Evolutionary conservation across 2,888 invertebrate species (phyloP), one percentile per base, ranked within the genome.

Genomic region (Amblyjoppa fuscipennis): DNA sequence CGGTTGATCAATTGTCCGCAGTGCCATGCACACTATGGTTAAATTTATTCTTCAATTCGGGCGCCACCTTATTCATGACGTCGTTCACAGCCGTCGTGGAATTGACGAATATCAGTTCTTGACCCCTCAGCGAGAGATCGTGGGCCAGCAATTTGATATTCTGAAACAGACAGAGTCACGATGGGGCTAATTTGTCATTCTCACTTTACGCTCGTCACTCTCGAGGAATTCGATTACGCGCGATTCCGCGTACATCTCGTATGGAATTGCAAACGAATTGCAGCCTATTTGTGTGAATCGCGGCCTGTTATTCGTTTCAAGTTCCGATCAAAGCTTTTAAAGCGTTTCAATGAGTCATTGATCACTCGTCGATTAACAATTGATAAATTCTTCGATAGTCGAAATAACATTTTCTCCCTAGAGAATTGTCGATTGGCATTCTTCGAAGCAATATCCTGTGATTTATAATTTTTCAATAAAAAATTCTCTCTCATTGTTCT

Each of bases 101-200:
- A 92, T 96, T 96, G 94, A 95, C 94, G 86, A 95, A 95, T 64
- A 95, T 90, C 3, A 96, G 88, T 56, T 94, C 92, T 89, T 95
- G 96, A 3, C 95, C 93, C 38, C 95, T 91, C 11, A 95, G 85
- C n/a, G 91, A 90, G 28, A 96, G 90, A 90, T 96, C 96, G 75
- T 95, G 95, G 2, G 94, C 93, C 41, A 96, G 91, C 11, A 95
- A 94, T 85, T 95, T 93, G 34, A 96, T 92, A 89, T 95, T 96
- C 96, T 96, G 90, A 51, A 92, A 94, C 88, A 83, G 4, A 71
- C 53, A 56, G 41, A n/a, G 49, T 45, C 77, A 69, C 28, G 69
- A 31, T 20, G 41, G 28, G 28, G 20, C 31, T 49, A 45, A 25
- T 70, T 78, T 78, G 56, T 68, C 69, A 66, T 41, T n/a, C 41